Conservation (phyloP, 1,140 invertebrate species). For the Catajapyx aquilonaris region DNA sequence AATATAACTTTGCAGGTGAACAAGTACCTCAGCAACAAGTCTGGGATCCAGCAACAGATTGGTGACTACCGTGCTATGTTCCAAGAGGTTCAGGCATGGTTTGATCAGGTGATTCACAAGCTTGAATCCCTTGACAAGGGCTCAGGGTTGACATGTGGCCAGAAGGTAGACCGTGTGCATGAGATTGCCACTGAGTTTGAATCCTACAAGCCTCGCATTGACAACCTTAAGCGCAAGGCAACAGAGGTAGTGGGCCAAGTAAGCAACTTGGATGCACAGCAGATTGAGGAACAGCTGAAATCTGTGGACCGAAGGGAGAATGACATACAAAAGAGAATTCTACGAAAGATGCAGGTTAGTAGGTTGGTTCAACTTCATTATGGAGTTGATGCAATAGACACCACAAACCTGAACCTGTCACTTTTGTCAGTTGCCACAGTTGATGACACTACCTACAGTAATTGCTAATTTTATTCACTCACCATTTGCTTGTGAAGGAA, state of each 20-base stretch:
- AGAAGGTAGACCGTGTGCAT: constrained; percentile 48
- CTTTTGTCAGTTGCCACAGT: too few relatives aligned
- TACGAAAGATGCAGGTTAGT: constrained; percentile 59
- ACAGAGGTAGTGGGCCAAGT: constrained; percentile 51
- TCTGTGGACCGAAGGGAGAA: constrained; percentile 57
- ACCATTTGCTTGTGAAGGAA: too few relatives aligned
- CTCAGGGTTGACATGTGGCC: constrained; percentile 52
- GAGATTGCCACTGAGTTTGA: constrained; percentile 47
- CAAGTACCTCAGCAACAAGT: neutral
- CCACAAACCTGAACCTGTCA: too few relatives aligned
- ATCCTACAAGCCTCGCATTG: constrained; percentile 16
- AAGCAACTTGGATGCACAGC: constrained; percentile 67
- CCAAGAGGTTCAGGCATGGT: constrained; percentile 50
- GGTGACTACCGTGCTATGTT: constrained; percentile 52
- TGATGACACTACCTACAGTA: too few relatives aligned
- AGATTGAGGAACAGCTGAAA: constrained; percentile 73
- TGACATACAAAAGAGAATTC: constrained; percentile 60
- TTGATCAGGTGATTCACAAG: constrained; percentile 52
- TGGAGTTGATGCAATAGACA: too few relatives aligned
- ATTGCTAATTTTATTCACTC: too few relatives aligned
- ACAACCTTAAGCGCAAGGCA: constrained; percentile 19
- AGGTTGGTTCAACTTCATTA: too few relatives aligned
- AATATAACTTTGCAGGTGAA: too few relatives aligned
- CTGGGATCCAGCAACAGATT: constrained; percentile 20
- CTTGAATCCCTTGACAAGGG: constrained; percentile 62